phyloP scores from a whole-genome alignment of 2,888 invertebrate genomes.

The Microchrysa polita region DNA sequence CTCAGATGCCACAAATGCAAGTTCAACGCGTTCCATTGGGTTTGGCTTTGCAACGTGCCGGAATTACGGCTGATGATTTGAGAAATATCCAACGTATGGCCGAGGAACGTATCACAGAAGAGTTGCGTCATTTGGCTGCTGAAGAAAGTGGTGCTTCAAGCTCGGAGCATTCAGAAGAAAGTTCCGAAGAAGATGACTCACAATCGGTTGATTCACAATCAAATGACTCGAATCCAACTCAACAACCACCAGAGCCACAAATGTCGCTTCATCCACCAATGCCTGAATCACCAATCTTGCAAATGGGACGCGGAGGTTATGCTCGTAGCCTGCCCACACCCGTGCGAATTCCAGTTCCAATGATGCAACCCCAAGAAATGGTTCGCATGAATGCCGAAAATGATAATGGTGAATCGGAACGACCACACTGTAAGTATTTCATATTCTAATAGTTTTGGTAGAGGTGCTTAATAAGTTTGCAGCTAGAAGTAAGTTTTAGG shows the following conservation, averaged over 20 bases:
- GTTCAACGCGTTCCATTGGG: constrained; percentile 63
- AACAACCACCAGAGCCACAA: constrained; percentile 59
- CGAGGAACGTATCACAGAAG: constrained; percentile 63
- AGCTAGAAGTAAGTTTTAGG: too few species aligned
- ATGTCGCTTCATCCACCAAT: constrained; percentile 61
- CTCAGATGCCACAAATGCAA: constrained; percentile 53
- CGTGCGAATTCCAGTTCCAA: constrained; percentile 67
- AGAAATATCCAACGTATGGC: constrained; percentile 64
- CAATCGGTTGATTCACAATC: constrained; percentile 51
- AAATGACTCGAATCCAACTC: constrained; percentile 45
- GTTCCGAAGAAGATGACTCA: constrained; percentile 58
- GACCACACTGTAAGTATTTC: constrained; percentile 81
- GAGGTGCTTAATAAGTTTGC: too few species aligned
- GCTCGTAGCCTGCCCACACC: constrained; percentile 64
- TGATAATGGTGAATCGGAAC: constrained; percentile 63
- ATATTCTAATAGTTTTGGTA: too few species aligned
- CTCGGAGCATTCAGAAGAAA: constrained; percentile 53
- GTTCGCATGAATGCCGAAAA: constrained; percentile 65
- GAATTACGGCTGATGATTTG: constrained; percentile 64
- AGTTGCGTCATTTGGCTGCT: constrained; percentile 61
- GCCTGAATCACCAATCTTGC: constrained; percentile 60
- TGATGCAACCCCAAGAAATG: constrained; percentile 69
- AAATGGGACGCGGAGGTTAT: constrained; percentile 63
- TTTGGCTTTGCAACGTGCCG: constrained; percentile 62
- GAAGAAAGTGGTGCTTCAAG: constrained; percentile 56